Percentiles rank a stretch among this genome's conserved stretches.
Evolutionary conservation across 2,797 vertebrate genomes (phyloP).

Genomic region (Rhinophrynus dorsalis): DNA sequence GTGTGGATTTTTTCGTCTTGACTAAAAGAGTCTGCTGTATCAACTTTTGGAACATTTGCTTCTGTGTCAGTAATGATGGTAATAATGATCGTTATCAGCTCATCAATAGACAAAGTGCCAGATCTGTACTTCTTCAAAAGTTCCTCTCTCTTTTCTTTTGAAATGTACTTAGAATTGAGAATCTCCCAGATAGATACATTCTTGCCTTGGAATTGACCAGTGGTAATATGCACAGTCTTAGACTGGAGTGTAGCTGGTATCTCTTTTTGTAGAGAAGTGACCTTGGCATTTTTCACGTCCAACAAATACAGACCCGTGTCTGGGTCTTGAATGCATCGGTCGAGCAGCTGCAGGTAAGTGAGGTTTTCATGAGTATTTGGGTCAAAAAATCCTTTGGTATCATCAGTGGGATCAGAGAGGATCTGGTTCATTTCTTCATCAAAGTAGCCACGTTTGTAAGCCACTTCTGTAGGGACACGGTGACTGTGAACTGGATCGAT

Average conservation of each 20-base stretch:
- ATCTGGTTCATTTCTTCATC: slow-evolving; percentile 74
- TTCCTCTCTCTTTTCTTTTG: slow-evolving; percentile 7
- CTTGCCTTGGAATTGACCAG: slow-evolving; percentile 4
- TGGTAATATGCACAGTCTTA: background rate
- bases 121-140: slow-evolving; percentile 66
- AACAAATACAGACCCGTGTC: slow-evolving; percentile 67
- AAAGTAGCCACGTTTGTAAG: slow-evolving; percentile 76
- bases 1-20: slow-evolving; percentile 63
- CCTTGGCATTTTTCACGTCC: slow-evolving; percentile 46
- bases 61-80: slow-evolving; percentile 42
- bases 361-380: slow-evolving; percentile 75
- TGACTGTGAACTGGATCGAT: slow-evolving; percentile 78
- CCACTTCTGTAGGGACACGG: slow-evolving; percentile 71
- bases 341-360: slow-evolving; percentile 72
- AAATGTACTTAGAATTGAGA: slow-evolving; percentile 12
- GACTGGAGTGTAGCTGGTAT: slow-evolving; percentile 10
- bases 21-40: background rate
- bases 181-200: slow-evolving; percentile 29
- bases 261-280: slow-evolving; percentile 76
- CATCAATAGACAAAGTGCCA: slow-evolving; percentile 58
- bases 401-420: slow-evolving; percentile 66
- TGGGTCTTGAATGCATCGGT: slow-evolving; percentile 70
- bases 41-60: fast-evolving
- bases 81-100: slow-evolving; percentile 47
- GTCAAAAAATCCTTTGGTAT: slow-evolving; percentile 73